Conservation (phyloP, 2,888 invertebrate genomes). For the Nymphalis c-album region DNA sequence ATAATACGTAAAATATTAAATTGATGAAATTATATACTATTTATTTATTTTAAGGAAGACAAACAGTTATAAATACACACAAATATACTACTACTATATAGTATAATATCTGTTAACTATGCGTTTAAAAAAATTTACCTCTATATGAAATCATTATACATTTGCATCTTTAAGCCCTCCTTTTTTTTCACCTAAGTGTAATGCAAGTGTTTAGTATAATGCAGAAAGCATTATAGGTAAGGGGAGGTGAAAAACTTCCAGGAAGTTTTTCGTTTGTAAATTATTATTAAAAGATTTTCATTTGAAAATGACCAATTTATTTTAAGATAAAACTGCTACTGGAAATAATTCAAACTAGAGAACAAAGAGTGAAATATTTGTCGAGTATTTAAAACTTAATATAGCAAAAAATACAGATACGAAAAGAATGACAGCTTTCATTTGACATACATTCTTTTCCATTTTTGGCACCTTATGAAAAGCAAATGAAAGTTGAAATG, state of each 20-base stretch:
- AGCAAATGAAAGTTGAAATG: slow-evolving; percentile 21
- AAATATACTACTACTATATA: too few species aligned
- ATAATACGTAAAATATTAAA: too few species aligned
- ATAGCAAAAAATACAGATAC: background rate
- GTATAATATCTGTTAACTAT: too few species aligned
- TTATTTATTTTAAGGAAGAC: too few species aligned
- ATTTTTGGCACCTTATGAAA: slow-evolving; percentile 22
- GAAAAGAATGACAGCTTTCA: slow-evolving; percentile 12
- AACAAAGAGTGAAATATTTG: slow-evolving; percentile 1
- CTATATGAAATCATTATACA: too few species aligned
- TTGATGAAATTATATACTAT: background rate
- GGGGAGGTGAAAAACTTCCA: background rate
- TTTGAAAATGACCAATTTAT: background rate
- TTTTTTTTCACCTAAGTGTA: too few species aligned
- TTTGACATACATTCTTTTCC: slow-evolving; percentile 27
- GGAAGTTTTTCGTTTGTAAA: background rate
- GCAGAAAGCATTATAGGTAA: too few species aligned
- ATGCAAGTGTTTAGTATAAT: too few species aligned
- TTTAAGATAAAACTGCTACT: background rate
- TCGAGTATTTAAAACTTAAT: slow-evolving; percentile 5
- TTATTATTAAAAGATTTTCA: background rate
- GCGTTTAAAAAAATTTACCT: too few species aligned
- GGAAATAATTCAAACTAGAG: background rate
- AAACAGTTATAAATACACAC: too few species aligned
- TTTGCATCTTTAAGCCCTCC: too few species aligned